Conservation (phyloP, 2,113 vertebrate species). For the Tragelaphus buxtoni region DNA sequence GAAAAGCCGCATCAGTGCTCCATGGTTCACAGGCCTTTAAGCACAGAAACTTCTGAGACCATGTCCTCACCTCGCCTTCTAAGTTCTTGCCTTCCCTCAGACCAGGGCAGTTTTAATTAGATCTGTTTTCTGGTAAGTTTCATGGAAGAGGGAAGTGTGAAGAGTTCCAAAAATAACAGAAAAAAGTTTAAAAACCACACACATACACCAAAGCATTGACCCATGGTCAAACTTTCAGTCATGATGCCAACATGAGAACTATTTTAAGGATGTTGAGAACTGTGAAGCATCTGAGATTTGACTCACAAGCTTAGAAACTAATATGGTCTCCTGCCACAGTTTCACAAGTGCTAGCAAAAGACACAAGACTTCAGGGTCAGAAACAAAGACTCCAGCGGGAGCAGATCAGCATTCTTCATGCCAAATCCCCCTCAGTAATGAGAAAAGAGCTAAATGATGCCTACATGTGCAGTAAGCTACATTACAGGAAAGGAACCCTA, state of each 20-base stretch:
- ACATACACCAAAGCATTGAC: background rate
- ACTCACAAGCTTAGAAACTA: background rate
- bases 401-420: background rate
- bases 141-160: background rate
- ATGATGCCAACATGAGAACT: background rate
- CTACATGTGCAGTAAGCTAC: rapidly evolving
- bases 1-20: background rate
- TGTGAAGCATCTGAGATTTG: background rate
- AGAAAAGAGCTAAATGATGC: background rate
- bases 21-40: background rate
- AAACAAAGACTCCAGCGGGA: background rate
- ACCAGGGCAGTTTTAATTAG: background rate
- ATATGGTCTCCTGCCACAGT: background rate
- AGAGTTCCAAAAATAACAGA: background rate
- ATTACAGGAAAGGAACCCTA: background rate
- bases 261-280: background rate
- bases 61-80: background rate
- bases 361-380: background rate
- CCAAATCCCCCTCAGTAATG: background rate
- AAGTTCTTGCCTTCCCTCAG: background rate
- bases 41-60: background rate
- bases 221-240: background rate
- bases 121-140: background rate
- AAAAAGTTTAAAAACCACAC: background rate
- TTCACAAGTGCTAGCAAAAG: background rate